Base-by-base conservation (phyloP, 2,888 invertebrate species). In the Ceriagrion tenellum region DNA sequence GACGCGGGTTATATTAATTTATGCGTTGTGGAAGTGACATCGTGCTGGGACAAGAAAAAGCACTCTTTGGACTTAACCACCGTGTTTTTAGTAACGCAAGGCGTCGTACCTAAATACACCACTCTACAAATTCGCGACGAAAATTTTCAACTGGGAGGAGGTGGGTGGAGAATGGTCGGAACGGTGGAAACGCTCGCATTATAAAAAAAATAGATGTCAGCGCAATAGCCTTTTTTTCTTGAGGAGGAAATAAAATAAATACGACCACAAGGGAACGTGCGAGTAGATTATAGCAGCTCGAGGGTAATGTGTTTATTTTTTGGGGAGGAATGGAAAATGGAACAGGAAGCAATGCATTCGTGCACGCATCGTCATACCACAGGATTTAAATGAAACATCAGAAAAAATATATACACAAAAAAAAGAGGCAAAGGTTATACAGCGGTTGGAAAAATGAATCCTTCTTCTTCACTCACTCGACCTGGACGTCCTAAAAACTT, bases 401-500 rank as follows among this genome's bases (percentile, higher is more conserved):
- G 69, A 81, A 18, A 81, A 69, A 69, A 69, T 69, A 69, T 30
- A 81, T 6, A 69, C 12, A 3, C 26, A n/a, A 69, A 81, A 13
- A 35, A 81, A 81, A 16, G 81, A 18, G 35, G 30, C 30, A 35
- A 10, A 35, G 81, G n/a, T 13, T 26, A 2, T 35, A 18, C 81
- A 35, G 26, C 8, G 18, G 81, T 30, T 13, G 35, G 18, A 81
- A 81, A 35, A 35, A 81, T 81, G 30, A 81, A 30, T 81, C 35
- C 81, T 35, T 81, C 81, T 81, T 16, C 81, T 18, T 81, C 81
- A 81, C 81, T 81, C 81, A 13, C 35, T 35, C 69, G 81, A 35
- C 69, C 26, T 81, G 81, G 81, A 81, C 13, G 81, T 35, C 81
- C 81, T 35, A 81, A 69, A n/a, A 81, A 81, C 81, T 81, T 81